Evolutionary conservation across 2,797 vertebrate species (phyloP).

Genomic region (Trachurus trachurus): DNA sequence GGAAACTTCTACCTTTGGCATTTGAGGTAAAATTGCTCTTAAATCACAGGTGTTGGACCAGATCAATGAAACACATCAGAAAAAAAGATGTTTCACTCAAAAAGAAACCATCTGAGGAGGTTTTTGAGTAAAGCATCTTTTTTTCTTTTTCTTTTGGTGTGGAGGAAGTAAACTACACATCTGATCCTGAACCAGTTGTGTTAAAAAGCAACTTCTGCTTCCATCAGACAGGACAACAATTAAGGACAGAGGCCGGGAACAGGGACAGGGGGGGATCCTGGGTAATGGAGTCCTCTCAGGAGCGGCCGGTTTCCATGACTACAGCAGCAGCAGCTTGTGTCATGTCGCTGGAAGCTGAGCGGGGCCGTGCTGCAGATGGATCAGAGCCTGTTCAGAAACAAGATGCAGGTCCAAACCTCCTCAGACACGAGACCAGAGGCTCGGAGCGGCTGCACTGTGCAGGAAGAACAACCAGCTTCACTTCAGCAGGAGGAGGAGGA

Average conservation of each 20-base stretch:
- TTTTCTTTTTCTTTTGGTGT: neutral
- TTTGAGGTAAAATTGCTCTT: slow-evolving; percentile 52
- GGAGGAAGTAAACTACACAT: slow-evolving; percentile 29
- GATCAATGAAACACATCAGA: slow-evolving; percentile 41
- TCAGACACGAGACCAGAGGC: slow-evolving; percentile 24
- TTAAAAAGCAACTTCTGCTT: slow-evolving; percentile 51
- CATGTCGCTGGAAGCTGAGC: slow-evolving; percentile 47
- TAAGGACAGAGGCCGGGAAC: neutral
- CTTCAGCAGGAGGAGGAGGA: neutral
- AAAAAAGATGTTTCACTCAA: slow-evolving; percentile 43
- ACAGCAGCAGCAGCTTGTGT: slow-evolving; percentile 15
- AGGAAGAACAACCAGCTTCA: neutral
- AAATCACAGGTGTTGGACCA: slow-evolving; percentile 55
- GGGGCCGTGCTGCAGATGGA: slow-evolving; percentile 31
- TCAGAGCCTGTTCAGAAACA: slow-evolving; percentile 43
- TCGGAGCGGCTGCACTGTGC: neutral
- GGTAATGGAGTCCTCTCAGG: slow-evolving; percentile 59
- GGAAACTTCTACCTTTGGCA: slow-evolving; percentile 64
- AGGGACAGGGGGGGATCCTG: slow-evolving; percentile 56
- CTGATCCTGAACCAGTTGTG: slow-evolving; percentile 51
- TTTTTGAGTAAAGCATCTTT: slow-evolving; percentile 58
- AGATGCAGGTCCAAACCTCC: slow-evolving; percentile 26
- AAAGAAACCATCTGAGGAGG: slow-evolving; percentile 36
- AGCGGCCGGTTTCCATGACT: slow-evolving; percentile 50
- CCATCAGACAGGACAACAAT: slow-evolving; percentile 46